Conservation (phyloP, 2,113 vertebrate genomes). For the Strix aluco region DNA sequence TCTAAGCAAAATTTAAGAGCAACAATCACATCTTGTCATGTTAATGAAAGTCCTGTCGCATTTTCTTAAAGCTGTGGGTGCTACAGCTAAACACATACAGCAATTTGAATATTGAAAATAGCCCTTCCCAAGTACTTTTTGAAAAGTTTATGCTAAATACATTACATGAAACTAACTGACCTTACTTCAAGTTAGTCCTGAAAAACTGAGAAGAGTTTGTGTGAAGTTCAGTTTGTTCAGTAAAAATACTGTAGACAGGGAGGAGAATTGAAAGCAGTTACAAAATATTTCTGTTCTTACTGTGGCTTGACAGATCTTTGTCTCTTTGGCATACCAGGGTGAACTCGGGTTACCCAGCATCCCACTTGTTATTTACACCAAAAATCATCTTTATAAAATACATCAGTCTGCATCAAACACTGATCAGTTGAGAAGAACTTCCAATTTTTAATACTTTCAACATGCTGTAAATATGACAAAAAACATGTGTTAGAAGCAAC, state of each 20-base stretch:
- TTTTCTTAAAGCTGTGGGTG: neutral
- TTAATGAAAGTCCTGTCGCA: neutral
- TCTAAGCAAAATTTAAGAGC: constrained; percentile 23
- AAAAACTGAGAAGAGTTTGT: neutral
- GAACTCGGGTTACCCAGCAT: neutral
- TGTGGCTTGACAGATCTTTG: neutral
- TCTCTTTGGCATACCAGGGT: neutral
- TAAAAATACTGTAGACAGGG: neutral
- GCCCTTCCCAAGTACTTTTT: neutral
- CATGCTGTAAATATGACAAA: neutral
- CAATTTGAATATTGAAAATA: neutral
- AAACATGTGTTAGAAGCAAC: neutral
- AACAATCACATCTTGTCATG: neutral
- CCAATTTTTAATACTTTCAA: neutral
- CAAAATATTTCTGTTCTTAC: neutral
- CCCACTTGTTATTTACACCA: neutral
- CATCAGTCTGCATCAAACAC: neutral
- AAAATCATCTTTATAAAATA: neutral
- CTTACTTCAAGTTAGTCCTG: neutral
- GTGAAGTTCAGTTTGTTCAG: neutral
- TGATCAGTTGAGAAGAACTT: neutral
- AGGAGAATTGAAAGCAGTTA: neutral
- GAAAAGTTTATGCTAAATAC: neutral
- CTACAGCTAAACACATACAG: neutral
- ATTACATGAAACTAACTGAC: neutral